phyloP scores from a whole-genome alignment of 1,140 invertebrate species.

The Drosophila baimaii region DNA sequence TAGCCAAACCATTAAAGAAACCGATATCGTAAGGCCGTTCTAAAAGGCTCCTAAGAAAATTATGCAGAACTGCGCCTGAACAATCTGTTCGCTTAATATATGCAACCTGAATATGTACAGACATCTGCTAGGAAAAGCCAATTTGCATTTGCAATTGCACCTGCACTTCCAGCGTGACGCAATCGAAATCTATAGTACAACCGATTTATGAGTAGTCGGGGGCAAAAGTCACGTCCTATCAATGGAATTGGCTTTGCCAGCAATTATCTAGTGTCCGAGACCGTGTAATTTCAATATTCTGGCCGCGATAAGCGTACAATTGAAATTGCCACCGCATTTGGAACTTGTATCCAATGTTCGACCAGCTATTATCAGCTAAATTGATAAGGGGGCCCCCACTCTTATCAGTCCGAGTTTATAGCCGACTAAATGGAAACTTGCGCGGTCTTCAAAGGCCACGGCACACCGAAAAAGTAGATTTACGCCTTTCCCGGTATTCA shows the following conservation, averaged over 20 bases:
- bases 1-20: neutral
- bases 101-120: slow-evolving; percentile 18
- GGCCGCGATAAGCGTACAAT: slow-evolving; percentile 57
- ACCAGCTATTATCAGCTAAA: slow-evolving; percentile 52
- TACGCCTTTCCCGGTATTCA: no score
- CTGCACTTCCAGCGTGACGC: slow-evolving; percentile 35
- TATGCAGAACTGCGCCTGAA: slow-evolving; percentile 21
- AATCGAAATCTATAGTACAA: slow-evolving; percentile 10
- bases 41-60: neutral
- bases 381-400: slow-evolving; percentile 38
- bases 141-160: slow-evolving; percentile 37
- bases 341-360: slow-evolving; percentile 59
- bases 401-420: slow-evolving; percentile 30
- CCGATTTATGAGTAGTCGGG: slow-evolving; percentile 16
- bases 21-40: neutral
- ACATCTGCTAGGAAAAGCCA: slow-evolving; percentile 12
- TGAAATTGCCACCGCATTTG: slow-evolving; percentile 35
- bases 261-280: slow-evolving; percentile 64
- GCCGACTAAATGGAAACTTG: slow-evolving; percentile 23
- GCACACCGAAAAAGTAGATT: slow-evolving; percentile 1
- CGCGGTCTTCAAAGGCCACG: neutral
- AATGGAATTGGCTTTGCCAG: slow-evolving; percentile 21
- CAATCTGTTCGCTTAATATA: slow-evolving; percentile 8
- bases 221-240: slow-evolving; percentile 51
- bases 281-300: slow-evolving; percentile 66